phyloP scores from a whole-genome alignment of 2,888 invertebrate genomes.

The Aphodius granarius region DNA sequence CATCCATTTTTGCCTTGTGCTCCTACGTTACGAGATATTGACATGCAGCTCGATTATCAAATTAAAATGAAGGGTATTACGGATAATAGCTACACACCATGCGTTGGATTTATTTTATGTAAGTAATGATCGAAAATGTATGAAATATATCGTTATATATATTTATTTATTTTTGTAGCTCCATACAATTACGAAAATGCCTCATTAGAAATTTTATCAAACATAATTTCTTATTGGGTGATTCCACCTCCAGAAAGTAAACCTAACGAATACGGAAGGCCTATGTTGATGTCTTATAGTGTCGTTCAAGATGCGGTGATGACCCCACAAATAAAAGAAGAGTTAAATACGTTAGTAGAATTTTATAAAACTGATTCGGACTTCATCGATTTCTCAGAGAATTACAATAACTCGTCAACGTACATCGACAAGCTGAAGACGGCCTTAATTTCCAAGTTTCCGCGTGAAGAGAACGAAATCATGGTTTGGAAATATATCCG shows the following conservation, averaged over 20 bases:
- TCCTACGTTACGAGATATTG: slow-evolving; percentile 86
- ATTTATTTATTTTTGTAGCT: slow-evolving; percentile 59
- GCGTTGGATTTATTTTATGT: slow-evolving; percentile 92
- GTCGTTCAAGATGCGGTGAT: slow-evolving; percentile 80
- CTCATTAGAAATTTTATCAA: slow-evolving; percentile 70
- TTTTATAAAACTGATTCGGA: slow-evolving; percentile 77
- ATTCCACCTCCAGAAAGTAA: slow-evolving; percentile 93
- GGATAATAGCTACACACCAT: slow-evolving; percentile 91
- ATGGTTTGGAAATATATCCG: slow-evolving; percentile 79
- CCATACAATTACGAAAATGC: slow-evolving; percentile 81
- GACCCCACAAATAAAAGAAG: slow-evolving; percentile 78
- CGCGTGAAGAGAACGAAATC: slow-evolving; percentile 72
- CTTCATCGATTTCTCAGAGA: slow-evolving; percentile 67
- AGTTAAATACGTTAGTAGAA: slow-evolving; percentile 83
- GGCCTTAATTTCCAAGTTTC: slow-evolving; percentile 79
- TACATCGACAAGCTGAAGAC: slow-evolving; percentile 85
- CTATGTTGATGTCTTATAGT: slow-evolving; percentile 86
- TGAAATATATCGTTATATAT: neutral
- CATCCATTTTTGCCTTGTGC: slow-evolving; percentile 87
- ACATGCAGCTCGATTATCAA: slow-evolving; percentile 92
- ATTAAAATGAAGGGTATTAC: slow-evolving; percentile 90
- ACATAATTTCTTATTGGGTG: slow-evolving; percentile 89
- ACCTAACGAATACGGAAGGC: slow-evolving; percentile 89
- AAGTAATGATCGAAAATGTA: slow-evolving; percentile 54
- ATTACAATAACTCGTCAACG: slow-evolving; percentile 69